phyloP scores from a whole-genome alignment of 1,140 invertebrate genomes.

The Drosophila ercepeae region DNA sequence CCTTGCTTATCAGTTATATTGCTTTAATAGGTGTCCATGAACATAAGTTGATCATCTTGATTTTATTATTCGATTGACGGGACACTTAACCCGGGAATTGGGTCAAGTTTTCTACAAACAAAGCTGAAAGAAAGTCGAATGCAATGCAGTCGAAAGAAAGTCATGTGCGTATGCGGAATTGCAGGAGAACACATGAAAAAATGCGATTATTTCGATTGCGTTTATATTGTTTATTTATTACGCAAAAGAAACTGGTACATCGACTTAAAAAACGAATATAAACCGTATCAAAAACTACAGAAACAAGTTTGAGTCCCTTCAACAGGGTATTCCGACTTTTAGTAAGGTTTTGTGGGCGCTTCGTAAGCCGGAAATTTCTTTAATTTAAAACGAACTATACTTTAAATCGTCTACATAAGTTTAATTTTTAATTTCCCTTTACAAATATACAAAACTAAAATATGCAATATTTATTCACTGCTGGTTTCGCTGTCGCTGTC shows the following conservation, averaged over 20 bases:
- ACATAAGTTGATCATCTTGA: constrained; percentile 12
- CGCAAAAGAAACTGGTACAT: constrained; percentile 67
- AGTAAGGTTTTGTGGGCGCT: not conserved
- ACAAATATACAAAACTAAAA: not conserved
- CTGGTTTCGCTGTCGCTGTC: too few relatives aligned
- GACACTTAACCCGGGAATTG: constrained; percentile 15
- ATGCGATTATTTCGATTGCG: constrained; percentile 21
- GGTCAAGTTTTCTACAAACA: constrained; percentile 47
- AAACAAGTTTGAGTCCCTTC: constrained; percentile 54
- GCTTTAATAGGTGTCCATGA: constrained; percentile 10
- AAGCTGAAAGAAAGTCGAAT: constrained; percentile 28
- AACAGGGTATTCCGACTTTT: constrained; percentile 6
- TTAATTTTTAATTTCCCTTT: not conserved
- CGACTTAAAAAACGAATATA: constrained; percentile 30
- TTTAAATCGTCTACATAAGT: not conserved
- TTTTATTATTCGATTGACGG: constrained; percentile 24
- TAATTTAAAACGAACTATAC: not conserved
- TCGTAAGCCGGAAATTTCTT: not conserved
- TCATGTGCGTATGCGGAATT: constrained; percentile 23
- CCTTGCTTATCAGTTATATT: constrained; percentile 16
- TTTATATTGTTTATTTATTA: constrained; percentile 48
- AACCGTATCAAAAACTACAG: constrained; percentile 33
- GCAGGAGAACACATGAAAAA: constrained; percentile 19
- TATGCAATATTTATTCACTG: too few relatives aligned
- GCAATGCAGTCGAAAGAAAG: constrained; percentile 48